Evolutionary conservation across 2,113 vertebrate species (phyloP), one percentile per base, ranked within the genome.

Genomic region (Microtus richardsoni): DNA sequence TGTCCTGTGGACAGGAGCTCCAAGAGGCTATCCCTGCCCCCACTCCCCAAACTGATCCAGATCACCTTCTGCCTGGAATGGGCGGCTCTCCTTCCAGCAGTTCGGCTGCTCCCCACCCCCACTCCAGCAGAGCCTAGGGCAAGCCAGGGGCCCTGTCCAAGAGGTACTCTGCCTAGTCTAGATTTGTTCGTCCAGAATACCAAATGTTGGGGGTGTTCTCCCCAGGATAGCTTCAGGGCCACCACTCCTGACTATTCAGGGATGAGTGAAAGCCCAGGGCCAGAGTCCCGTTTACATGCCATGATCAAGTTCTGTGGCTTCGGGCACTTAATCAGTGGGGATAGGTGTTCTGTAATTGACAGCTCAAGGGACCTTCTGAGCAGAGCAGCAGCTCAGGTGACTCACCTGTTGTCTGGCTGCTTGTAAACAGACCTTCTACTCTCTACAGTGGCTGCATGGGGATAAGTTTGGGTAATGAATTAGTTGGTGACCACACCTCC

Each of bases 401-500:
- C 75, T 21, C 3, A 2, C 36, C 77, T 28, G 19, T 30, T 4
- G 33, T 60, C 70, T 33, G 68, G 39, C 33, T 28, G 36, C 17
- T 64, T 70, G 5, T 49, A 44, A 28, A 14, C n/a, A 33, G 88
- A 8, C 47, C 83, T 22, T 44, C 33, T 39, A 19, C 47, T 24
- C 64, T 84, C 77, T 4, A 19, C 24, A 41, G 16, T 0, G 12
- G 24, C 39, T 39, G 16, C 60, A 2, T 30, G 41, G 60, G 58
- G 24, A 19, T 2, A 58, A 13, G 0, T 62, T 68, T 5, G 2
- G 28, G 68, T 60, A 44, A 5, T 13, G 2, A 36, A 24, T 10
- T 80, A 39, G 4, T 6, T 0, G 3, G 28, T 47, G 41, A 36
- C 78, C 1, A 0, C 1, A 0, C 0, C 8, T 26, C 21, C 6